These are phyloP conservation scores for Spinus pinus DNA, from an alignment of 2,797 vertebrate genomes.

Conservation along the genomic window DNA sequence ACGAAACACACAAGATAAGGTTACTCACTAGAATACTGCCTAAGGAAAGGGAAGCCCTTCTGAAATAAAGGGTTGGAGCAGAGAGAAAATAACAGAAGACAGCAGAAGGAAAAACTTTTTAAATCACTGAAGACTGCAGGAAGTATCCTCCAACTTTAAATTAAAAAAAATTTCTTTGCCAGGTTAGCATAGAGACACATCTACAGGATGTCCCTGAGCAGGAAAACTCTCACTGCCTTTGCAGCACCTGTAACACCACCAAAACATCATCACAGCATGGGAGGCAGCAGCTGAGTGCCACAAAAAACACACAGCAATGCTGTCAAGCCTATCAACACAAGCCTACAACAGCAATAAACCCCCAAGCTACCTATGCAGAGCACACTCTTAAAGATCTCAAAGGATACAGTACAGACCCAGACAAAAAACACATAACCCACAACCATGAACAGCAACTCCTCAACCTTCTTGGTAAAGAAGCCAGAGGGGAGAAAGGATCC, in stretches of 20 bases:
- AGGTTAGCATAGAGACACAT: not conserved
- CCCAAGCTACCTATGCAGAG: not conserved
- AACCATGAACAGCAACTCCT: not conserved
- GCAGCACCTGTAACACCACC: not conserved
- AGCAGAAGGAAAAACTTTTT: not conserved
- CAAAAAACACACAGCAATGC: not conserved
- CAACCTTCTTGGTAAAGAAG: not conserved
- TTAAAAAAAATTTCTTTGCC: not conserved
- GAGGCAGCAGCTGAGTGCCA: not conserved
- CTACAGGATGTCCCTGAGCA: not conserved
- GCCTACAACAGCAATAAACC: not conserved
- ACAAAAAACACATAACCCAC: not conserved
- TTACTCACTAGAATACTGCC: constrained; percentile 13
- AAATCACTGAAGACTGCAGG: not conserved
- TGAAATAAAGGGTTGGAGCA: not conserved
- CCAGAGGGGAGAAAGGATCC: not conserved
- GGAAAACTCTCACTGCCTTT: not conserved
- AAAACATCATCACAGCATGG: not conserved
- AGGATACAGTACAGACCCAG: not conserved
- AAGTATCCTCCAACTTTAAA: not conserved
- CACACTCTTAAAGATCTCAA: fast-evolving
- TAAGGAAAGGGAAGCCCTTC: constrained; percentile 38
- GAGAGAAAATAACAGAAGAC: not conserved
- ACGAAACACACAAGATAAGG: not conserved
- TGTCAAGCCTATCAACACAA: not conserved